Evolutionary conservation across 2,888 invertebrate species (phyloP).

Genomic region (Malthinus seriepunctatus): DNA sequence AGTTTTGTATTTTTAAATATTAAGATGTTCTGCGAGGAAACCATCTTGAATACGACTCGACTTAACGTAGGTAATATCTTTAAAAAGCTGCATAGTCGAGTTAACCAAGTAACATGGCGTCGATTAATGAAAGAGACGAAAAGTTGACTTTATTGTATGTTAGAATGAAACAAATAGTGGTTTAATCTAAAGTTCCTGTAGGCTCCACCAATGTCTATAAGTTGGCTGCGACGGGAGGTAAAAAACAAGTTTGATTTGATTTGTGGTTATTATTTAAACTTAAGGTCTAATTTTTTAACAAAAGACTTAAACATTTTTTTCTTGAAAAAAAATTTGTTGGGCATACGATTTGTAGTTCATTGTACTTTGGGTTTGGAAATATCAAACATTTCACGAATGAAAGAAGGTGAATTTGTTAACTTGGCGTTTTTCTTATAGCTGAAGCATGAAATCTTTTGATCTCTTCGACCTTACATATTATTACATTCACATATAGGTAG

Average conservation of each 20-base stretch:
- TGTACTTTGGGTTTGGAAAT: no score
- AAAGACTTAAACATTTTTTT: conserved; percentile 24
- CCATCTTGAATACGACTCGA: conserved; percentile 41
- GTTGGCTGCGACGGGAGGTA: conserved; percentile 42
- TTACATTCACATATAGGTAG: conserved; percentile 12
- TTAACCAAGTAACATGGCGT: conserved; percentile 43
- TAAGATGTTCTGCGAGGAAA: conserved; percentile 40
- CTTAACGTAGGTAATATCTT: conserved; percentile 47
- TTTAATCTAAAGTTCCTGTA: conserved; percentile 35
- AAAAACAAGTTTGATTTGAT: conserved; percentile 44
- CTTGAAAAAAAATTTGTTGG: background rate
- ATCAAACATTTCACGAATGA: no score
- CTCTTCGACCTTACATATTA: background rate
- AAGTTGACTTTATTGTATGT: conserved; percentile 9
- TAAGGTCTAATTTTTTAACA: conserved; percentile 10
- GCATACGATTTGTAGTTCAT: background rate
- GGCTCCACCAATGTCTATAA: conserved; percentile 39
- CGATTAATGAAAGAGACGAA: conserved; percentile 32
- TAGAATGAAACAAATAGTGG: conserved; percentile 35
- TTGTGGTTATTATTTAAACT: conserved; percentile 26
- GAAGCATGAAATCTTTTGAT: conserved; percentile 9
- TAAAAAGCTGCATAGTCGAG: conserved; percentile 44
- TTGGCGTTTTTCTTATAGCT: background rate
- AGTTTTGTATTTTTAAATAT: conserved; percentile 37
- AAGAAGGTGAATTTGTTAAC: background rate